A percentile compares a stretch with the other conserved stretches of the same genome.
phyloP scores from a whole-genome alignment of 1,140 invertebrate genomes.

The Neotoxoptera formosana region DNA sequence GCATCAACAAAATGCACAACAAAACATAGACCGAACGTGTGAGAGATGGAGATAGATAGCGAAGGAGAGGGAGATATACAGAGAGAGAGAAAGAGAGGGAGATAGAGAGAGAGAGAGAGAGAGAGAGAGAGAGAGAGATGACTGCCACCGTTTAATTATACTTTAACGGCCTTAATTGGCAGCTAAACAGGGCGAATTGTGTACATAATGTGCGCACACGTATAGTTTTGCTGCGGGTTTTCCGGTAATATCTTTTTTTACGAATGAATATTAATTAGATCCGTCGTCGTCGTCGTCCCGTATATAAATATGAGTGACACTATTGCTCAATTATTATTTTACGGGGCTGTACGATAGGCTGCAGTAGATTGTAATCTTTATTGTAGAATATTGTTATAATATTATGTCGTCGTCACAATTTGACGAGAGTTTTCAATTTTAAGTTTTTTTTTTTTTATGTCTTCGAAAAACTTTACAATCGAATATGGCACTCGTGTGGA shows the following conservation, averaged over 20 bases:
- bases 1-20: too few species aligned
- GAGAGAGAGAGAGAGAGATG: not conserved
- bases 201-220: not conserved
- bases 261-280: slow-evolving; percentile 9
- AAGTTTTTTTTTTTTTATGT: not conserved
- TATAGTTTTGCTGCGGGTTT: slow-evolving; percentile 6
- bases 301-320: not conserved
- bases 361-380: not conserved
- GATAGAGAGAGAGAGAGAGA: too few species aligned
- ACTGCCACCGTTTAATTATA: not conserved
- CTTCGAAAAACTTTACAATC: not conserved
- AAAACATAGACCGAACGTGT: too few species aligned
- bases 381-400: not conserved
- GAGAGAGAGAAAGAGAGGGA: too few species aligned
- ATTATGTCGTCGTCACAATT: not conserved
- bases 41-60: too few species aligned
- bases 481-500: not conserved
- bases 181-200: not conserved
- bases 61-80: too few species aligned
- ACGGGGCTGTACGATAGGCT: not conserved
- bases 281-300: not conserved
- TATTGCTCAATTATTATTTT: not conserved
- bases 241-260: not conserved
- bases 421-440: not conserved
- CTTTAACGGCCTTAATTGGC: not conserved